phyloP scores from a whole-genome alignment of 2,797 vertebrate species.

The Rhinophrynus dorsalis region DNA sequence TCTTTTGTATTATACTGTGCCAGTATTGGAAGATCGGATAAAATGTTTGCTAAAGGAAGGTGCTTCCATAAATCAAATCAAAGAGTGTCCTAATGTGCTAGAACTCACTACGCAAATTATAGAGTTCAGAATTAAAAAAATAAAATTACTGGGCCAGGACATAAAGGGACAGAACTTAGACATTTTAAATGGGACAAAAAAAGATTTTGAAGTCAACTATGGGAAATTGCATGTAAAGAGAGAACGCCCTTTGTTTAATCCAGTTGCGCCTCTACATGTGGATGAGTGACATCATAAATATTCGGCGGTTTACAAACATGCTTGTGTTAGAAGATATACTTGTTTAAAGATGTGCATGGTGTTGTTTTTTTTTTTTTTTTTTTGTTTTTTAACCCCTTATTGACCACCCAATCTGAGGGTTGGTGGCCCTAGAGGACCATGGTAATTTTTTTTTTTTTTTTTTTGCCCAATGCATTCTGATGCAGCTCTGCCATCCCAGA shows the following conservation, averaged over 20 bases:
- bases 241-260: conserved; percentile 89
- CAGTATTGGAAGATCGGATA: conserved; percentile 79
- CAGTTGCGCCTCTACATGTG: conserved; percentile 78
- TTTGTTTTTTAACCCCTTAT: too few relatives aligned
- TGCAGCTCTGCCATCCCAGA: too few relatives aligned
- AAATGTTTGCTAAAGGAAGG: conserved; percentile 74
- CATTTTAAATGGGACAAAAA: conserved; percentile 85
- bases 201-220: conserved; percentile 85
- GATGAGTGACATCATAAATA: conserved; percentile 68
- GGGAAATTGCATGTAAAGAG: conserved; percentile 77
- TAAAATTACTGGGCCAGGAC: conserved; percentile 73
- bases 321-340: too few relatives aligned
- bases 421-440: too few relatives aligned
- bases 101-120: conserved; percentile 88
- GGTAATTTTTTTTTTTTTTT: too few relatives aligned
- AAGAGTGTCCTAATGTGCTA: conserved; percentile 76
- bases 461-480: too few relatives aligned
- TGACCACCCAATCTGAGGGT: too few relatives aligned
- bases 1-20: conserved; percentile 81
- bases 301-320: too few relatives aligned
- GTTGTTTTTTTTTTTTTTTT: too few relatives aligned
- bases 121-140: conserved; percentile 79
- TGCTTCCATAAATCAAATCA: conserved; percentile 79
- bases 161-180: conserved; percentile 75
- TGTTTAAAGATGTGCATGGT: too few relatives aligned